Percentiles rank a stretch among this genome's conserved stretches.
Evolutionary conservation across 2,797 vertebrate genomes (phyloP).

Genomic region (Cyprinella venusta): DNA sequence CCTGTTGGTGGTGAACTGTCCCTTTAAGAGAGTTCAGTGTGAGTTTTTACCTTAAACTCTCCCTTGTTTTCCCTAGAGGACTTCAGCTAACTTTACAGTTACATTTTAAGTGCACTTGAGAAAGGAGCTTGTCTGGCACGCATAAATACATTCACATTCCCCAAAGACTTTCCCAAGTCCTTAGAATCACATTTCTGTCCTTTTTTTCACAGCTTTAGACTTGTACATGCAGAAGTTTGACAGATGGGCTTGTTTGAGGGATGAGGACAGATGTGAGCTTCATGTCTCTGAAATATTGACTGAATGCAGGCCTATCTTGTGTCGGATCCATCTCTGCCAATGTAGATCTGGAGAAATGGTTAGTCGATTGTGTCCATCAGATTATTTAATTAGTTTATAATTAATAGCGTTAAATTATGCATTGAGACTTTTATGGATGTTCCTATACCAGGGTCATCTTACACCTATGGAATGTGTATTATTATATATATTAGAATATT

Average conservation of each 20-base stretch:
- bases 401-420: conserved; percentile 8
- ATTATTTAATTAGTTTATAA: neutral
- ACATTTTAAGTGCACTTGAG: conserved; percentile 25
- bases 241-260: conserved; percentile 48
- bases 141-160: conserved; percentile 29
- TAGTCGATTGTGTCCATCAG: conserved; percentile 19
- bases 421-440: neutral
- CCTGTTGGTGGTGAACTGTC: neutral
- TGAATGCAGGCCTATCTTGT: conserved; percentile 43
- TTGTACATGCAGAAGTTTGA: conserved; percentile 45
- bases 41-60: neutral
- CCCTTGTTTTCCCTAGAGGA: neutral
- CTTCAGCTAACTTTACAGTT: conserved; percentile 38
- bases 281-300: conserved; percentile 62
- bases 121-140: conserved; percentile 18
- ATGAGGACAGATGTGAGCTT: conserved; percentile 46
- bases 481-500: too few relatives aligned
- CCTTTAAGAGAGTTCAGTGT: conserved; percentile 9
- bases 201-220: conserved; percentile 28
- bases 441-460: neutral
- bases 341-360: conserved; percentile 14
- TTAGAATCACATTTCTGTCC: conserved; percentile 41
- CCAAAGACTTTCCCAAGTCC: conserved; percentile 16
- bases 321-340: conserved; percentile 50
- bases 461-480: neutral